These are phyloP conservation scores for Sinocyclocheilus rhinocerous DNA, from an alignment of 2,113 vertebrate species.

Conservation along the genomic window DNA sequence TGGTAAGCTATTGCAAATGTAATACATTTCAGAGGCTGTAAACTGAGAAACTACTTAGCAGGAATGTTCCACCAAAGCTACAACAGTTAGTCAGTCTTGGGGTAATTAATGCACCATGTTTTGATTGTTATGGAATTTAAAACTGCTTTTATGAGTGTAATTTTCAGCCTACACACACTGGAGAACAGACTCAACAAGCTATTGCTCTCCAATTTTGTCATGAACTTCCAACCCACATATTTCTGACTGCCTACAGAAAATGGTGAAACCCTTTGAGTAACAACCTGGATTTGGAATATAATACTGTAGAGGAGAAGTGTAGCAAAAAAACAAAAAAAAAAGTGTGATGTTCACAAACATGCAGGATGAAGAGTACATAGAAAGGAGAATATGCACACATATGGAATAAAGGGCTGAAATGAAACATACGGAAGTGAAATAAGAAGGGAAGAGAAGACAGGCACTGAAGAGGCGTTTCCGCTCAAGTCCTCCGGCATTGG, in stretches of 20 bases:
- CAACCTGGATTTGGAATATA: constrained; percentile 21
- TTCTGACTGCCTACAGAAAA: constrained; percentile 16
- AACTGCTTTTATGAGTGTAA: constrained; percentile 24
- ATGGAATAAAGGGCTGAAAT: constrained; percentile 40
- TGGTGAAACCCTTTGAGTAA: constrained; percentile 31
- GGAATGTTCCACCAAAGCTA: not conserved
- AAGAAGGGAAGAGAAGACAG: constrained; percentile 64
- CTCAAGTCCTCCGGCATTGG: constrained; percentile 70
- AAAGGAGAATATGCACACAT: constrained; percentile 38
- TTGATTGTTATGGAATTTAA: constrained; percentile 10
- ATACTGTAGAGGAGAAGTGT: constrained; percentile 33
- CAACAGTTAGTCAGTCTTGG: constrained; percentile 14
- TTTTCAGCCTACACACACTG: constrained; percentile 1
- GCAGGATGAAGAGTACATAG: constrained; percentile 64
- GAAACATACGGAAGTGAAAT: constrained; percentile 61
- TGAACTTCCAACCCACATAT: constrained; percentile 31
- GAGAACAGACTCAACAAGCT: constrained; percentile 25
- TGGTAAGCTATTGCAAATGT: not conserved
- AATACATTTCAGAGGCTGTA: not conserved
- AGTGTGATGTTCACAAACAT: constrained; percentile 5
- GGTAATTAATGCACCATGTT: not conserved
- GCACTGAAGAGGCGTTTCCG: constrained; percentile 65
- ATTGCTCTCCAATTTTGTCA: constrained; percentile 16
- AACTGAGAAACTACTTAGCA: constrained; percentile 15
- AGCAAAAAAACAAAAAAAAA: constrained; percentile 1